Evolutionary conservation across 2,113 vertebrate genomes (phyloP), one percentile per base, ranked within the genome.

Genomic region (Pachypanchax playfairii): DNA sequence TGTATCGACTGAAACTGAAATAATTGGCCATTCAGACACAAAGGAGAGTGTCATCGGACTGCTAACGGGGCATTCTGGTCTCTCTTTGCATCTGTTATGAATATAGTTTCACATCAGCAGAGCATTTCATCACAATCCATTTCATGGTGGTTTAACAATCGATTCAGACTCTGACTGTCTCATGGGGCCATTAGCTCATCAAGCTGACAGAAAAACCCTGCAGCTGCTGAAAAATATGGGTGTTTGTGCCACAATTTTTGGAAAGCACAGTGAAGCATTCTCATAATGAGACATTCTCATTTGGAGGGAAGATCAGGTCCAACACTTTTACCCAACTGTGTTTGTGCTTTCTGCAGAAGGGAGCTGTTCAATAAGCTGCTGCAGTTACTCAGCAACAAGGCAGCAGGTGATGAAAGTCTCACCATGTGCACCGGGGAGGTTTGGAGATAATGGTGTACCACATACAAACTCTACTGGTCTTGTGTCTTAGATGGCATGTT

Each of bases 331-430:
- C 11, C 4, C 1, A 4, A 1, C 0, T 1, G 24, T 14, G 35
- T 24, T 15, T 28, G 26, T 25, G 17, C 2, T 24, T 15, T 28
- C 33, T 25, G 17, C 2, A 44, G 29, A 54, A 8, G 1, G 7
- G 43, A 2, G 25, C 36, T 13, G n/a, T 46, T 36, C 4, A 10
- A 0, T 41, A 22, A 47, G 43, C 57, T 20, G 20, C 31, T 26
- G 39, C 58, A 0, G 35, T 44, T 85, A 20, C 68, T 33, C 72
- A 0, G 49, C 58, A 54, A 44, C 50, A 38, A 13, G 26, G 70
- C 52, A 13, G 41, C 55, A 58, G 46, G 50, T 43, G 57, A 60
- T 70, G 38, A 56, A 46, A 59, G 50, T 33, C 9, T 38, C 10
- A 42, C 20, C 1, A 0, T 11, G 25, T 21, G 15, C 26, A 18